Percentiles rank a stretch among this genome's conserved stretches.
These are phyloP conservation scores for Tromatobia lineatoria DNA, from an alignment of 2,888 invertebrate species.

Conservation along the genomic window DNA sequence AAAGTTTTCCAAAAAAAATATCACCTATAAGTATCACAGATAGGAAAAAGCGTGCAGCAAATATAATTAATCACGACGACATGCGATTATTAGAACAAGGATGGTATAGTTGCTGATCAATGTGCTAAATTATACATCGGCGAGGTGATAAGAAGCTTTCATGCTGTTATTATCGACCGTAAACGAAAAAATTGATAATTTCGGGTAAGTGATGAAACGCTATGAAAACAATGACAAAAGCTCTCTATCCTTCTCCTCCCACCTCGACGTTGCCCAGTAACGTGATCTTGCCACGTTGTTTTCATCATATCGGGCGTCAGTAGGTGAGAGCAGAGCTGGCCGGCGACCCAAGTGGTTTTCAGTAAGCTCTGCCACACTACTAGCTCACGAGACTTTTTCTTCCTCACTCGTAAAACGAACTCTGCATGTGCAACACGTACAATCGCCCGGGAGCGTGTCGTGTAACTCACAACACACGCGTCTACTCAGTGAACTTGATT, in stretches of 20 bases:
- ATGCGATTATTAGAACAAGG: too few relatives aligned
- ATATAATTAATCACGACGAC: background rate
- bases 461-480: constrained; percentile 24
- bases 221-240: background rate
- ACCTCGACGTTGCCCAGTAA: constrained; percentile 7
- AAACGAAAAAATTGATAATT: background rate
- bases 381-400: constrained; percentile 11
- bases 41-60: background rate
- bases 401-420: constrained; percentile 24
- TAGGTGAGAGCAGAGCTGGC: constrained; percentile 28
- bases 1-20: too few relatives aligned
- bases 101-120: background rate
- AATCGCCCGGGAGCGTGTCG: background rate
- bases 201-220: background rate
- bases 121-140: background rate
- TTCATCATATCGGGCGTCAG: constrained; percentile 41
- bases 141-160: background rate
- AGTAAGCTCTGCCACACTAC: background rate
- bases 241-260: background rate
- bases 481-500: constrained; percentile 8
- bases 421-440: constrained; percentile 27
- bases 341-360: constrained; percentile 31
- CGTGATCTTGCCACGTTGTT: constrained; percentile 34
- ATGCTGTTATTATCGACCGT: background rate
- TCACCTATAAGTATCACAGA: too few relatives aligned